These are phyloP conservation scores for Acrobasis suavella DNA, from an alignment of 2,888 invertebrate genomes.

Conservation along the genomic window DNA sequence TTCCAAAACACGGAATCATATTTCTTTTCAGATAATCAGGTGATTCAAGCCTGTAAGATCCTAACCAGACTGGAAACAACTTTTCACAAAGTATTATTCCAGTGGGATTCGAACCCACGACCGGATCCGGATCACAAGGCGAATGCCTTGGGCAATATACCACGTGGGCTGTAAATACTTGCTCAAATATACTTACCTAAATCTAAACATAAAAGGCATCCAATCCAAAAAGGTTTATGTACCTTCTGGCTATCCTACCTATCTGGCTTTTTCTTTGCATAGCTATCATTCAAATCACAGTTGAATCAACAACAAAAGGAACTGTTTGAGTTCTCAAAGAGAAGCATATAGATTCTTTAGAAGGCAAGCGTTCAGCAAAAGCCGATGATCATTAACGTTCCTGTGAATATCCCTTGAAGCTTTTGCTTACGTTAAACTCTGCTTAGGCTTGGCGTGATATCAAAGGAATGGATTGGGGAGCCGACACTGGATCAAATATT, in stretches of 20 bases:
- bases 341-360: conserved; percentile 32
- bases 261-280: not conserved
- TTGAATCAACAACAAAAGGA: not conserved
- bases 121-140: no score
- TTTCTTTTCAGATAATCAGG: no score
- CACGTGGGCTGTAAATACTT: no score
- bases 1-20: no score
- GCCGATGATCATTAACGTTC: conserved; percentile 43
- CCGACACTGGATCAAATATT: conserved; percentile 70
- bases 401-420: conserved; percentile 41
- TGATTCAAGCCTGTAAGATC: no score
- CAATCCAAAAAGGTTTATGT: not conserved
- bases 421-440: conserved; percentile 45
- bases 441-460: conserved; percentile 49
- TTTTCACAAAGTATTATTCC: no score
- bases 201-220: not conserved
- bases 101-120: no score
- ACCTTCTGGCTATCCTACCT: no score
- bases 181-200: no score
- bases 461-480: conserved; percentile 66
- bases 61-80: no score
- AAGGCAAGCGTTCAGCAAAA: conserved; percentile 33
- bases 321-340: conserved; percentile 18
- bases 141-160: no score
- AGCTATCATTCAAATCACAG: not conserved